Conservation (phyloP, 2,888 invertebrate genomes). For the Adineta ricciae region DNA sequence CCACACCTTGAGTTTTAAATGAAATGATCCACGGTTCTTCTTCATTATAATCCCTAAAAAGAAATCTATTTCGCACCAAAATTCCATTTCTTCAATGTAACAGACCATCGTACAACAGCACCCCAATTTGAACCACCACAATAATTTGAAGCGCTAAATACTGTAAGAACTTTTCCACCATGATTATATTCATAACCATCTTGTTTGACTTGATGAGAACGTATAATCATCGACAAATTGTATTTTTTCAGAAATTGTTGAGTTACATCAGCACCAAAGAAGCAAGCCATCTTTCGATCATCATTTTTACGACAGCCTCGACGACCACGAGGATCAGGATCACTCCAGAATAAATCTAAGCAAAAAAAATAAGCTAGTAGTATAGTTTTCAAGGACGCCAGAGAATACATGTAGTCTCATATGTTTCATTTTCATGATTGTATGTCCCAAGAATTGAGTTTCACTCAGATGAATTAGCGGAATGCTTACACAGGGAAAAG, state of each 20-base stretch:
- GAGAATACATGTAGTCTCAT: no score
- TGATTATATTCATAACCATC: constrained; percentile 83
- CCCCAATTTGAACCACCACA: constrained; percentile 50
- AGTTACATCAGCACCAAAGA: constrained; percentile 82
- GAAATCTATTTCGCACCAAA: no score
- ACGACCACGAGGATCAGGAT: constrained; percentile 57
- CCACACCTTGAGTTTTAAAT: not conserved
- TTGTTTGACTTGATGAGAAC: constrained; percentile 84
- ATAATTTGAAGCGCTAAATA: constrained; percentile 92
- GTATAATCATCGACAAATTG: constrained; percentile 65
- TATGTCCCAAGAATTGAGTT: not conserved
- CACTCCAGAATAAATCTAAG: constrained; percentile 76
- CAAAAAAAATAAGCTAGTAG: not conserved
- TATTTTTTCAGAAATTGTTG: constrained; percentile 66
- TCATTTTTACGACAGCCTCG: constrained; percentile 51
- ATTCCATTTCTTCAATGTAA: no score
- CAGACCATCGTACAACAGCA: constrained; percentile 31
- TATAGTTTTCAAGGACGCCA: no score
- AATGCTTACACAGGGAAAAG: not conserved
- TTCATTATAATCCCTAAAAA: not conserved
- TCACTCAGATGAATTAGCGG: not conserved
- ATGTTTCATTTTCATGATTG: not conserved
- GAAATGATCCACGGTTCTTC: constrained; percentile 18
- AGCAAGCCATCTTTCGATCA: constrained; percentile 77
- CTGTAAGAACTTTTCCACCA: constrained; percentile 72